Conservation (phyloP, 1,140 invertebrate species). For the Lepeophtheirus salmonis region DNA sequence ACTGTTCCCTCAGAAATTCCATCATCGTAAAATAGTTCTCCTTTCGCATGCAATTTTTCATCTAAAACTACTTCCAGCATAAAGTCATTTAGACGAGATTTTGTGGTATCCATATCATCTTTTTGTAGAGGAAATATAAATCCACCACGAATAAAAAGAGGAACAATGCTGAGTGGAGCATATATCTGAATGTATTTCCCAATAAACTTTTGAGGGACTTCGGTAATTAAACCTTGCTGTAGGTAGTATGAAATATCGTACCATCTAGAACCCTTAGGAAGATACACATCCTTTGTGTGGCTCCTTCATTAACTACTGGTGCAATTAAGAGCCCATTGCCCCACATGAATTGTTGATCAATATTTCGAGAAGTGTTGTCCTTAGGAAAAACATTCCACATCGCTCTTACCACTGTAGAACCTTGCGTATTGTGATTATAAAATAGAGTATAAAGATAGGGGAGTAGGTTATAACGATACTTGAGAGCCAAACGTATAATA, state of each 20-base stretch:
- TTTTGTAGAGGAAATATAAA: slow-evolving; percentile 28
- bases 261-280: background rate
- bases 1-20: slow-evolving; percentile 14
- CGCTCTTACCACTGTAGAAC: slow-evolving; percentile 28
- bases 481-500: slow-evolving; percentile 25
- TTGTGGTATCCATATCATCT: slow-evolving; percentile 25
- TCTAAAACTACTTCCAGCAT: slow-evolving; percentile 20
- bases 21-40: slow-evolving; percentile 24
- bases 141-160: slow-evolving; percentile 25
- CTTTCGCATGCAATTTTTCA: slow-evolving; percentile 14
- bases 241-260: background rate
- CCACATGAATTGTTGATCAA: slow-evolving; percentile 64
- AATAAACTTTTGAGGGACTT: background rate
- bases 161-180: background rate
- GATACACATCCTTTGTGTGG: background rate
- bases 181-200: background rate
- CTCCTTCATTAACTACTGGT: slow-evolving; percentile 46
- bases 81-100: slow-evolving; percentile 20
- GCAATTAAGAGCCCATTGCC: slow-evolving; percentile 50
- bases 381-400: slow-evolving; percentile 29
- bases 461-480: slow-evolving; percentile 29
- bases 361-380: slow-evolving; percentile 25
- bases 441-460: slow-evolving; percentile 33
- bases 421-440: slow-evolving; percentile 26
- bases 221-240: background rate